Evolutionary conservation across 2,888 invertebrate species (phyloP).

Genomic region (Latheticus oryzae): DNA sequence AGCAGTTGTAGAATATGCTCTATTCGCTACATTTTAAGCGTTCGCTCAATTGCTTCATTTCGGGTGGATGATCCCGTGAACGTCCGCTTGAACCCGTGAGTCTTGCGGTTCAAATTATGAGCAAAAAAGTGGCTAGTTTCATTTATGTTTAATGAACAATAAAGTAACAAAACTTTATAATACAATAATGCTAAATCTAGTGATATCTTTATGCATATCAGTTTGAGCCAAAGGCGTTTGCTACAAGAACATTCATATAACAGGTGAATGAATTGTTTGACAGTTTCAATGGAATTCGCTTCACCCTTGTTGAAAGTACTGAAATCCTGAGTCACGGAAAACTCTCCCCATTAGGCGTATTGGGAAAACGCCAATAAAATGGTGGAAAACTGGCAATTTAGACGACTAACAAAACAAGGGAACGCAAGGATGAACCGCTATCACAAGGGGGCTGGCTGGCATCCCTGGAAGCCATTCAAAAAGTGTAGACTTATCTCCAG

Average conservation of each 20-base stretch:
- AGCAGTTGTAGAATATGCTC: too few species aligned
- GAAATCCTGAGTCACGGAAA: background rate
- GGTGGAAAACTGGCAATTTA: constrained; percentile 13
- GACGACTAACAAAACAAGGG: constrained; percentile 14
- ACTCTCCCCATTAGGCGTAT: background rate
- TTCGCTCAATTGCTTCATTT: too few species aligned
- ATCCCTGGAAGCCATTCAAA: constrained; percentile 9
- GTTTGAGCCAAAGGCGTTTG: background rate
- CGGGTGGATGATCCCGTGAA: too few species aligned
- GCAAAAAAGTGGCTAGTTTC: too few species aligned
- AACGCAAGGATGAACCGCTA: constrained; percentile 14
- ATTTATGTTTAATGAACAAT: too few species aligned
- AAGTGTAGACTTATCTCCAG: too few species aligned
- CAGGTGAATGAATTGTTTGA: background rate
- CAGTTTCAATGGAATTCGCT: background rate
- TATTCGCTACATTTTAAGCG: too few species aligned
- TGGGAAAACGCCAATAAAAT: constrained; percentile 4
- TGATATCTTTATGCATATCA: background rate
- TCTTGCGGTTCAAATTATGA: too few species aligned
- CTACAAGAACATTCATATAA: background rate
- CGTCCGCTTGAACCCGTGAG: too few species aligned
- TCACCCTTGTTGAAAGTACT: background rate
- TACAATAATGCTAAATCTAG: background rate
- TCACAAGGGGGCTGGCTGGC: constrained; percentile 17
- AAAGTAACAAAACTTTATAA: background rate